Evolutionary conservation across 2,888 invertebrate species (phyloP).

Genomic region (Amaurobius ferox): DNA sequence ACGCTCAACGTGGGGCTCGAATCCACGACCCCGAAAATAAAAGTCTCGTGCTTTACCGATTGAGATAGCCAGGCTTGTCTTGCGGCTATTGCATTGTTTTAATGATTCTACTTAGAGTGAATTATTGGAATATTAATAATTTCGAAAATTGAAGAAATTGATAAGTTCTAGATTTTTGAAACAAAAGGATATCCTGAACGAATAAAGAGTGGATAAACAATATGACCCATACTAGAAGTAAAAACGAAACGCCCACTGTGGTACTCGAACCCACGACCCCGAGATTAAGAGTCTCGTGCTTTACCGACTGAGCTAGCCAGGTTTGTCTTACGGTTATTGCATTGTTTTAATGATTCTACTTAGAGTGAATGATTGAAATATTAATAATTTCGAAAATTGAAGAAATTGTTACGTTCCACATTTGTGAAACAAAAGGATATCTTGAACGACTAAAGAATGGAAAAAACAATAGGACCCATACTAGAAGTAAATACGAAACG

Average conservation of each 20-base stretch:
- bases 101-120: not conserved
- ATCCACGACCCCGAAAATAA: slow-evolving; percentile 3
- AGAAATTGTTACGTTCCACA: too few relatives aligned
- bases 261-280: slow-evolving; percentile 52
- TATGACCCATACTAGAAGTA: not conserved
- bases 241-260: not conserved
- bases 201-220: not conserved
- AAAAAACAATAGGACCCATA: not conserved
- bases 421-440: too few relatives aligned
- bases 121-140: too few relatives aligned
- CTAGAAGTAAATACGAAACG: not conserved
- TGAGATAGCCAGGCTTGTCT: slow-evolving; percentile 7
- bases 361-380: too few relatives aligned
- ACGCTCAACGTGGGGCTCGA: too few relatives aligned
- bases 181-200: too few relatives aligned
- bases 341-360: too few relatives aligned
- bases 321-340: too few relatives aligned
- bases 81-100: too few relatives aligned
- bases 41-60: slow-evolving; percentile 20
- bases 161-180: too few relatives aligned
- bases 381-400: too few relatives aligned
- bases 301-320: slow-evolving; percentile 29
- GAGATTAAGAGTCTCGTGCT: slow-evolving; percentile 47
- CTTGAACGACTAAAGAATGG: too few relatives aligned
- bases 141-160: not conserved